Conservation (phyloP, 37 sponge, comb jelly and placozoan species). For the Geodia barretti region DNA sequence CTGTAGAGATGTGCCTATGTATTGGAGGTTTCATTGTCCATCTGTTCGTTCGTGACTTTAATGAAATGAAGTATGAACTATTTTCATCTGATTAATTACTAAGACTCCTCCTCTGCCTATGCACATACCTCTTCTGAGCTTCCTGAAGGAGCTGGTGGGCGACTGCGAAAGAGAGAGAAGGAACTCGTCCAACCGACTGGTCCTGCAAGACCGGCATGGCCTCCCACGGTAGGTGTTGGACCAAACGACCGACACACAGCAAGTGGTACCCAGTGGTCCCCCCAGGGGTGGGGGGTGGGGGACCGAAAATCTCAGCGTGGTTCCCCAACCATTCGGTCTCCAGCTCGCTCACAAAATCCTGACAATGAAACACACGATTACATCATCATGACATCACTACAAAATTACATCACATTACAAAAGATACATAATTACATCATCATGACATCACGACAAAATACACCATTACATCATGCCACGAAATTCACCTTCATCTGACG, state of each 20-base stretch:
- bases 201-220: slow-evolving; percentile 30
- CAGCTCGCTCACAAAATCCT: slow-evolving; percentile 22
- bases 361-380: not conserved
- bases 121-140: not conserved
- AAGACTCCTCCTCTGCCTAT: not conserved
- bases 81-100: not conserved
- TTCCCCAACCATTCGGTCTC: slow-evolving; percentile 29
- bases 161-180: slow-evolving; percentile 66
- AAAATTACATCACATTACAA: too few relatives aligned
- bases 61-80: not conserved
- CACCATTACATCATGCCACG: slow-evolving; percentile 11
- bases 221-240: slow-evolving; percentile 76
- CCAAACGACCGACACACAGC: slow-evolving; percentile 13
- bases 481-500: slow-evolving; percentile 15
- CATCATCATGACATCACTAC: too few relatives aligned
- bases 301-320: slow-evolving; percentile 2
- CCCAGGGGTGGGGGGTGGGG: not conserved
- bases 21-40: too few relatives aligned
- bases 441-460: too few relatives aligned
- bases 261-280: slow-evolving; percentile 3
- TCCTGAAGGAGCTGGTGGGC: slow-evolving; percentile 43
- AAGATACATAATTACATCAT: too few relatives aligned
- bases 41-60: too few relatives aligned
- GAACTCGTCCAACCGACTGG: slow-evolving; percentile 58
- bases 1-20: too few relatives aligned